phyloP scores from a whole-genome alignment of 2,797 vertebrate species.

The Mastacembelus armatus region DNA sequence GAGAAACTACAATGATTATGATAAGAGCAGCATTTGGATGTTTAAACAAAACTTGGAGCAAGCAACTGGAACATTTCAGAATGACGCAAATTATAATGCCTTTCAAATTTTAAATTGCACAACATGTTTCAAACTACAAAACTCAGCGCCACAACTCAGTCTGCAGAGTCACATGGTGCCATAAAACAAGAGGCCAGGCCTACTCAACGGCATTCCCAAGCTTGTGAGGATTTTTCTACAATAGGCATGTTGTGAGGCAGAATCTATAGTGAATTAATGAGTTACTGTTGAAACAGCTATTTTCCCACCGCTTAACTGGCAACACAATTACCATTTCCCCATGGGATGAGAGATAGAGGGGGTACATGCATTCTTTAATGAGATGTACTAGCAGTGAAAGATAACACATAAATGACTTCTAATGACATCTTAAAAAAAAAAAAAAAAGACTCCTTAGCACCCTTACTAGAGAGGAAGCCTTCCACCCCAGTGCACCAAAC shows the following conservation, averaged over 20 bases:
- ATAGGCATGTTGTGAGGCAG: constrained; percentile 78
- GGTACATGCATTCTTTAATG: constrained; percentile 55
- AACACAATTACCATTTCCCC: constrained; percentile 71
- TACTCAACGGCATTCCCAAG: constrained; percentile 83
- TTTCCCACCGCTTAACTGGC: constrained; percentile 77
- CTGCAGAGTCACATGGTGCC: constrained; percentile 62
- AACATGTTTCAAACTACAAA: constrained; percentile 47
- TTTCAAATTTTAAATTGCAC: constrained; percentile 50
- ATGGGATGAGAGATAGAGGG: constrained; percentile 56
- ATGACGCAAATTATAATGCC: constrained; percentile 1
- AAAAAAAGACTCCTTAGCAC: constrained; percentile 13
- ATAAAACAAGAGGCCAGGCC: constrained; percentile 77
- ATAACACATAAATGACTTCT: constrained; percentile 58
- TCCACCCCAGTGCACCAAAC: too few species aligned
- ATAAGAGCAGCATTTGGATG: constrained; percentile 5
- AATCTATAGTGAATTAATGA: constrained; percentile 85
- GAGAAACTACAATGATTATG: background rate
- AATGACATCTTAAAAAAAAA: constrained; percentile 38
- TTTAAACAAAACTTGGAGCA: constrained; percentile 10
- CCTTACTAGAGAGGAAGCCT: constrained; percentile 13
- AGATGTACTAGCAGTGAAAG: constrained; percentile 47
- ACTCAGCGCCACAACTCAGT: constrained; percentile 57
- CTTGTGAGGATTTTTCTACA: constrained; percentile 78
- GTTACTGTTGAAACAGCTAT: constrained; percentile 74
- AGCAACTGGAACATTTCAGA: constrained; percentile 10